Conservation (phyloP, 2,888 invertebrate species). For the Abrostola triplasia region DNA sequence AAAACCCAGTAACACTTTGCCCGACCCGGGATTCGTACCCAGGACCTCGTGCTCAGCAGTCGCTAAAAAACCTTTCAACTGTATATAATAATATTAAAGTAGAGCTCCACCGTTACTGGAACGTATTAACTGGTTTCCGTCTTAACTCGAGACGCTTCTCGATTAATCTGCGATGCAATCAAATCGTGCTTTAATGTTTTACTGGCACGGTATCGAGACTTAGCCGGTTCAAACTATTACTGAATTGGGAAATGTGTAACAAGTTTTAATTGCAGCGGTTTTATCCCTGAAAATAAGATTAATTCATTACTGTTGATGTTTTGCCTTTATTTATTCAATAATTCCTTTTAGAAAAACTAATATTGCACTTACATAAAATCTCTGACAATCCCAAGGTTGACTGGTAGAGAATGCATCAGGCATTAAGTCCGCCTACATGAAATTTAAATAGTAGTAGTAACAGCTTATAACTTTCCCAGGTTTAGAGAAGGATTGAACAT, state of each 20-base stretch:
- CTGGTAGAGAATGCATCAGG: too few relatives aligned
- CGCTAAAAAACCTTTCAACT: too few relatives aligned
- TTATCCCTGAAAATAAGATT: background rate
- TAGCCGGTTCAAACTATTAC: constrained; percentile 18
- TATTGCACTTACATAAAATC: too few relatives aligned
- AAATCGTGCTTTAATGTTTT: constrained; percentile 32
- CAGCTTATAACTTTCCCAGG: too few relatives aligned
- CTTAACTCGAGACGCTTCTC: constrained; percentile 37
- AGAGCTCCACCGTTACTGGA: constrained; percentile 24
- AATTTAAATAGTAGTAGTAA: too few relatives aligned
- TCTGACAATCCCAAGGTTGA: too few relatives aligned
- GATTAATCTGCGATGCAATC: constrained; percentile 53
- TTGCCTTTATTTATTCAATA: background rate
- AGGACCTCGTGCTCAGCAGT: too few relatives aligned
- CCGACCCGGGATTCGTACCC: too few relatives aligned
- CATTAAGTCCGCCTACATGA: too few relatives aligned
- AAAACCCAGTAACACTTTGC: too few relatives aligned
- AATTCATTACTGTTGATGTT: background rate
- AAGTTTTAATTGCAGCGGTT: background rate
- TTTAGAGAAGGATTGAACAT: too few relatives aligned
- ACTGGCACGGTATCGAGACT: constrained; percentile 11
- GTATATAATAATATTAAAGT: constrained; percentile 13
- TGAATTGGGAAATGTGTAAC: background rate
- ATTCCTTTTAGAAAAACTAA: too few relatives aligned
- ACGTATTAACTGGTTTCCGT: constrained; percentile 56